Base-by-base conservation (phyloP, 1,140 invertebrate genomes). In the Saxidomus purpurata region DNA sequence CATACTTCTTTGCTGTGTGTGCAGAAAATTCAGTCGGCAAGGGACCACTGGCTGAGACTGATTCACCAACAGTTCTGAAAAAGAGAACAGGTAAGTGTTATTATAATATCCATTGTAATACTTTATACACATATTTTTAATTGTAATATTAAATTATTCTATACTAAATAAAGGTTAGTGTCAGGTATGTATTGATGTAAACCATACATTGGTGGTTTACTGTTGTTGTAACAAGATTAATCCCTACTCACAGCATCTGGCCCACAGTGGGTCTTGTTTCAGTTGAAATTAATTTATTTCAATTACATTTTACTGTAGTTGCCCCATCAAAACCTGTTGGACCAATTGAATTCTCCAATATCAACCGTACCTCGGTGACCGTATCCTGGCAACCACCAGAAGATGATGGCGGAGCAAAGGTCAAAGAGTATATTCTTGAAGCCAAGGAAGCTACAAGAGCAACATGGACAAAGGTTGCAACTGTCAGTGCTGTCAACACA, bases 351-450 rank as follows among this genome's bases (percentile, higher is more conserved):
- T 86, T 92, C 80, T 91, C 89, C 4, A 84, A 91, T 55, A 80
- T 94, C 19, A 85, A 91, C 22, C 85, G 82, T 22, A 93, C 98
- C 1, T 93, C 98, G 0, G 97, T 99, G 93, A 99, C 99, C 94
- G 96, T 99, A 0, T 97, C 98, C 93, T 99, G 99, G 99, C 97
- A 98, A 90, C 98, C 99, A 94, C 98, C 99, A 40, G 98, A 99
- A 94, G 98, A 99, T 95, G 99, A 99, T 96, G 99, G 99, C 93
- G 99, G 99, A 43, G 98, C 98, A 94, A 98, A 98, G 11, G 97
- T 99, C n/a, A 98, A 98, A 0, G 97, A 98, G 94, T 99, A 99
- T 93, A 96, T 97, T 36, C 97, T 99, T n/a, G 99, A 99, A 95
- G 99, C 99, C 95, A 97, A 98, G 97, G 98, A 99, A 93, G 96